A percentile compares a stretch with the other conserved stretches of the same genome.
Evolutionary conservation across 1,140 invertebrate genomes (phyloP).

Genomic region (Manduca sexta): DNA sequence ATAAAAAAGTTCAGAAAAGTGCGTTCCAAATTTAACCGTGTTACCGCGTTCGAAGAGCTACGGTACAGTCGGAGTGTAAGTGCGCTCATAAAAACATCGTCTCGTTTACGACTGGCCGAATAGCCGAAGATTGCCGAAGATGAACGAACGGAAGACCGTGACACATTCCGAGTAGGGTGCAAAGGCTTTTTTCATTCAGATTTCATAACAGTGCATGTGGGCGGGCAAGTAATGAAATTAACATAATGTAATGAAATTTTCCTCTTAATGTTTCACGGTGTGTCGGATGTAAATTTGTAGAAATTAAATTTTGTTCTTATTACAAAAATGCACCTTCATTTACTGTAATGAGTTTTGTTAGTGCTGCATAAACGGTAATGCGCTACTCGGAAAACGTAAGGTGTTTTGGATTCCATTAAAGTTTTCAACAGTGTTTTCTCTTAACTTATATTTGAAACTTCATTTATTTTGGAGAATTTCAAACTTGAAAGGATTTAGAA

Average conservation of each 20-base stretch:
- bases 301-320: background rate
- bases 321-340: background rate
- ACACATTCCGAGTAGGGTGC: too few relatives aligned
- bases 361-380: too few relatives aligned
- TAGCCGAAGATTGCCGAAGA: conserved; percentile 42
- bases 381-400: too few relatives aligned
- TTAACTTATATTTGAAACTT: too few relatives aligned
- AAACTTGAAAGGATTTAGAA: too few relatives aligned
- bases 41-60: too few relatives aligned
- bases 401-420: too few relatives aligned
- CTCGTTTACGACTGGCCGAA: conserved; percentile 42
- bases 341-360: too few relatives aligned
- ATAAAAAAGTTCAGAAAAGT: conserved; percentile 3
- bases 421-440: too few relatives aligned
- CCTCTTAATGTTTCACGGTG: background rate
- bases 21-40: conserved; percentile 13
- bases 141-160: conserved; percentile 20
- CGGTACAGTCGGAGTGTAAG: background rate
- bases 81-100: conserved; percentile 46
- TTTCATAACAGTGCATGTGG: too few relatives aligned
- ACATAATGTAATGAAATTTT: conserved; percentile 1
- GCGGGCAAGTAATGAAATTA: background rate
- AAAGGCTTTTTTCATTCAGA: too few relatives aligned
- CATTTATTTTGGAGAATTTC: too few relatives aligned
- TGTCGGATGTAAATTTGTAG: background rate